These are phyloP conservation scores for Hydrolagus affinis DNA, from an alignment of 2,113 vertebrate species.

Conservation along the genomic window DNA sequence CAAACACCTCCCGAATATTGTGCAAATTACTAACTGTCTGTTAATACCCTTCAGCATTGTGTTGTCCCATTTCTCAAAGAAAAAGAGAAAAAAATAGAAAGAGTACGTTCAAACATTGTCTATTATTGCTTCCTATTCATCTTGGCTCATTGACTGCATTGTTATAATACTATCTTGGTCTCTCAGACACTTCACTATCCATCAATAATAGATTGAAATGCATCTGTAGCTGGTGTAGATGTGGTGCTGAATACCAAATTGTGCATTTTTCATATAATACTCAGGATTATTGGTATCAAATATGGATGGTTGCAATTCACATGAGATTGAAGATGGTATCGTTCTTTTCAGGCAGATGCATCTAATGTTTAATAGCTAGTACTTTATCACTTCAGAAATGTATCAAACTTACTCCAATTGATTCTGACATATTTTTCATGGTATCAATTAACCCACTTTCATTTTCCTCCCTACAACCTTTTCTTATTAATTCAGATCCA, in stretches of 20 bases:
- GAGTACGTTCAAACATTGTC: background rate
- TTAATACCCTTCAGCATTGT: background rate
- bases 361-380: slow-evolving; percentile 30
- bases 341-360: slow-evolving; percentile 35
- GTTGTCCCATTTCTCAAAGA: background rate
- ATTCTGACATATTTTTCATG: background rate
- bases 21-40: background rate
- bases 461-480: too few species aligned
- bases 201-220: slow-evolving; percentile 39
- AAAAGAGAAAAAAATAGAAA: background rate
- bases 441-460: background rate
- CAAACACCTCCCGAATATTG: background rate
- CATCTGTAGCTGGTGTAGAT: slow-evolving; percentile 34
- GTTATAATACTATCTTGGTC: slow-evolving; percentile 3
- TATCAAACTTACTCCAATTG: background rate
- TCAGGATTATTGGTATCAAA: slow-evolving; percentile 34
- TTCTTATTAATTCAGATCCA: background rate
- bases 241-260: slow-evolving; percentile 36
- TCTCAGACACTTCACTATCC: slow-evolving; percentile 32
- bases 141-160: background rate
- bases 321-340: slow-evolving; percentile 26
- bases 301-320: slow-evolving; percentile 33
- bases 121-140: slow-evolving; percentile 1
- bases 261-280: slow-evolving; percentile 35
- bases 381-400: background rate